Evolutionary conservation across 2,113 vertebrate genomes (phyloP).

Genomic region (Colius striatus): DNA sequence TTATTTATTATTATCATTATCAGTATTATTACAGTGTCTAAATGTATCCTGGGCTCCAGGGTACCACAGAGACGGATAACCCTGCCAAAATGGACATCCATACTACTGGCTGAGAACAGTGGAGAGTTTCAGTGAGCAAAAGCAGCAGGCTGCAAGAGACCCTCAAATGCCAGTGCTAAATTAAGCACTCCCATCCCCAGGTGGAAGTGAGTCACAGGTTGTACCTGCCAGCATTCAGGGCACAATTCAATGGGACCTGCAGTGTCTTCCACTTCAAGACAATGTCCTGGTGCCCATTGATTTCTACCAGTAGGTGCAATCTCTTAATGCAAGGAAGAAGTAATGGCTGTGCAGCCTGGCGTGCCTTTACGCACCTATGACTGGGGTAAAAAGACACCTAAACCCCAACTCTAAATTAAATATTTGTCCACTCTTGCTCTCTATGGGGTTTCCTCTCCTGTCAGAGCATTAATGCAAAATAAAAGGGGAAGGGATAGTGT

Average conservation of each 20-base stretch:
- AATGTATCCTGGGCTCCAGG: conserved; percentile 50
- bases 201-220: not conserved
- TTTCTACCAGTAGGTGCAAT: not conserved
- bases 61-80: conserved; percentile 45
- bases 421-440: not conserved
- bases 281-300: not conserved
- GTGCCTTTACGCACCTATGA: not conserved
- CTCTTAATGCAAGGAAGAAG: not conserved
- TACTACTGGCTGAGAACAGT: not conserved
- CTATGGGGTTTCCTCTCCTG: not conserved
- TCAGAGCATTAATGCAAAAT: not conserved
- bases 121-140: not conserved
- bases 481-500: not conserved
- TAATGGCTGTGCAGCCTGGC: not conserved
- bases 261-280: not conserved
- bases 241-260: not conserved
- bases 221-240: not conserved
- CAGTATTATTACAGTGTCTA: conserved; percentile 45
- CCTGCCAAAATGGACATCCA: conserved; percentile 42
- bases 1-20: conserved; percentile 68
- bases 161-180: not conserved
- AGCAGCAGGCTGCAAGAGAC: not conserved
- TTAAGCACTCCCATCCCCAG: not conserved
- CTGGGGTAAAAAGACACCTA: not conserved
- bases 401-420: not conserved